These are phyloP conservation scores for Hydropotes inermis DNA, from an alignment of 2,113 vertebrate genomes.

Conservation along the genomic window DNA sequence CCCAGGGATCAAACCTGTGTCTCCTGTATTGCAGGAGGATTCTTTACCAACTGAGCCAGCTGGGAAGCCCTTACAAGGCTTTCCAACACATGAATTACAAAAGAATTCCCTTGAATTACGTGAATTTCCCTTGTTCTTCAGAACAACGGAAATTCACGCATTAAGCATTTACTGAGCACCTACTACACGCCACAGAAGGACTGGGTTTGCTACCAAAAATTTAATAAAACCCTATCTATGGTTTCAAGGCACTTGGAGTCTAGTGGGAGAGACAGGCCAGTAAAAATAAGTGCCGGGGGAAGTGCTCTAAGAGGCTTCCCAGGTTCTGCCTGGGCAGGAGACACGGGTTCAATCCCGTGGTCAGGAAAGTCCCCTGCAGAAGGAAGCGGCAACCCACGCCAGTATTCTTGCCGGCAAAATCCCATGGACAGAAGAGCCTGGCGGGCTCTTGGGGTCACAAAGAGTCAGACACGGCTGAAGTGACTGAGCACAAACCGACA, in stretches of 20 bases:
- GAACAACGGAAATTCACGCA: background rate
- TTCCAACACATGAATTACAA: background rate
- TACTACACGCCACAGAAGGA: background rate
- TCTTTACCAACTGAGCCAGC: background rate
- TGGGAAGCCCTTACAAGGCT: background rate
- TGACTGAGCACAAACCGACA: background rate
- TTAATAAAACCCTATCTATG: background rate
- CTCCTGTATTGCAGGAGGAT: background rate
- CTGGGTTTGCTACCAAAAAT: background rate
- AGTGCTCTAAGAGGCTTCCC: background rate
- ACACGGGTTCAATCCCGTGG: background rate
- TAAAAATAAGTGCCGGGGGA: background rate
- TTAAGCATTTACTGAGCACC: background rate
- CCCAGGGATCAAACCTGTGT: background rate
- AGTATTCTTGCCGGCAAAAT: background rate
- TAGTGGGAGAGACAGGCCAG: background rate
- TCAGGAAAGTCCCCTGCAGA: background rate
- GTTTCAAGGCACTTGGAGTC: background rate
- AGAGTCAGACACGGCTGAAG: background rate
- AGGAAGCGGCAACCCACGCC: background rate
- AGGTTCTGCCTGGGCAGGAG: background rate
- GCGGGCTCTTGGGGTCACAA: background rate
- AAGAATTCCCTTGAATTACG: background rate
- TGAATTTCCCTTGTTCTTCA: too few relatives aligned
- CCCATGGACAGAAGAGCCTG: background rate